Conservation (phyloP, 2,888 invertebrate species). For the Opisthograptis luteolata region DNA sequence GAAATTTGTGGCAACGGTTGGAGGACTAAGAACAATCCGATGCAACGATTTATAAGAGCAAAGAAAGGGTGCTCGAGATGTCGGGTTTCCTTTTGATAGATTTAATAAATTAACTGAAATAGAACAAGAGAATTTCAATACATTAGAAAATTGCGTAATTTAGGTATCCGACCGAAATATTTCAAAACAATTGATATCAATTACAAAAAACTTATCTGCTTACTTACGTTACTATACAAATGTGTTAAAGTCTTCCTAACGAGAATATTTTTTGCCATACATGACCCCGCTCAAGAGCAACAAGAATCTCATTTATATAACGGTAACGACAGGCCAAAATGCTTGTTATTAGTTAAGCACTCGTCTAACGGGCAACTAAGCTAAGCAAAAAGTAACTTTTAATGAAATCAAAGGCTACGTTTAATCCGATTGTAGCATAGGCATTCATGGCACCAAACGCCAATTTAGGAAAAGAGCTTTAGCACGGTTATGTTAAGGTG, state of each 20-base stretch:
- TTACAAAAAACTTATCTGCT: background rate
- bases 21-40: too few species aligned
- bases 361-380: conserved; percentile 23
- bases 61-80: background rate
- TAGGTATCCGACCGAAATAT: background rate
- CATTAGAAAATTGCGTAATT: background rate
- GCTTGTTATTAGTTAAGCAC: conserved; percentile 31
- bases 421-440: conserved; percentile 32
- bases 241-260: conserved; percentile 1
- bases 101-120: background rate
- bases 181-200: background rate
- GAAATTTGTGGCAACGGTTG: conserved; percentile 11
- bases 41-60: background rate
- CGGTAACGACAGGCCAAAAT: conserved; percentile 37
- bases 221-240: background rate
- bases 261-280: conserved; percentile 11
- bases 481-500: conserved; percentile 33
- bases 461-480: conserved; percentile 10
- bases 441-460: conserved; percentile 12
- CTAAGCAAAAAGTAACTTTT: conserved; percentile 34
- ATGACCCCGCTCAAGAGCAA: conserved; percentile 23
- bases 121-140: background rate
- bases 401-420: conserved; percentile 30
- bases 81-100: background rate
- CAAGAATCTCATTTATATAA: conserved; percentile 28